phyloP scores from a whole-genome alignment of 2,888 invertebrate species.

The Xanthorhoe spadicearia region DNA sequence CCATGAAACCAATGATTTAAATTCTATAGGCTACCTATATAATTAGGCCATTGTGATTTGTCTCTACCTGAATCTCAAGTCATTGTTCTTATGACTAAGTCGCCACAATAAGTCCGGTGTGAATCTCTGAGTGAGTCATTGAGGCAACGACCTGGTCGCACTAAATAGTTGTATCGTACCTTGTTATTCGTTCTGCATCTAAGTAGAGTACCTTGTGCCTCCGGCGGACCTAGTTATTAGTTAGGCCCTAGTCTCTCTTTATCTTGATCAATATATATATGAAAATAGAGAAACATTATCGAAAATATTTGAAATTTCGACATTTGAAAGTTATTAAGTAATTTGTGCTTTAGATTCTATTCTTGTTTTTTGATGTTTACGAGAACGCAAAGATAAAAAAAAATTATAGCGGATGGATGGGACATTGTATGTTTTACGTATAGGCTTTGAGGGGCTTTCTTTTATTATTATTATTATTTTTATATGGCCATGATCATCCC shows the following conservation, averaged over 20 bases:
- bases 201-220: slow-evolving; percentile 24
- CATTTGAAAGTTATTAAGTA: no score
- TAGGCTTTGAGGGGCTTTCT: no score
- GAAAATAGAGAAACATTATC: no score
- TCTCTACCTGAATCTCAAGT: slow-evolving; percentile 51
- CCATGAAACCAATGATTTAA: neutral
- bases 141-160: slow-evolving; percentile 56
- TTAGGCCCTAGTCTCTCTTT: neutral
- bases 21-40: neutral
- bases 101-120: slow-evolving; percentile 43
- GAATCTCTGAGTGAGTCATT: slow-evolving; percentile 33
- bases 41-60: slow-evolving; percentile 4
- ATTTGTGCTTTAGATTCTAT: no score
- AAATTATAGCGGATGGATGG: no score
- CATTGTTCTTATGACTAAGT: slow-evolving; percentile 48
- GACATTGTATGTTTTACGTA: no score
- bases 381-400: no score
- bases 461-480: no score
- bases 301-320: no score
- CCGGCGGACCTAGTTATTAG: neutral
- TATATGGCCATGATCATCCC: no score
- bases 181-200: slow-evolving; percentile 49
- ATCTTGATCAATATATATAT: neutral
- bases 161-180: slow-evolving; percentile 39
- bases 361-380: no score